Percentiles rank a stretch among this genome's conserved stretches.
phyloP scores from a whole-genome alignment of 2,888 invertebrate species.

The Tetragnatha montana region DNA sequence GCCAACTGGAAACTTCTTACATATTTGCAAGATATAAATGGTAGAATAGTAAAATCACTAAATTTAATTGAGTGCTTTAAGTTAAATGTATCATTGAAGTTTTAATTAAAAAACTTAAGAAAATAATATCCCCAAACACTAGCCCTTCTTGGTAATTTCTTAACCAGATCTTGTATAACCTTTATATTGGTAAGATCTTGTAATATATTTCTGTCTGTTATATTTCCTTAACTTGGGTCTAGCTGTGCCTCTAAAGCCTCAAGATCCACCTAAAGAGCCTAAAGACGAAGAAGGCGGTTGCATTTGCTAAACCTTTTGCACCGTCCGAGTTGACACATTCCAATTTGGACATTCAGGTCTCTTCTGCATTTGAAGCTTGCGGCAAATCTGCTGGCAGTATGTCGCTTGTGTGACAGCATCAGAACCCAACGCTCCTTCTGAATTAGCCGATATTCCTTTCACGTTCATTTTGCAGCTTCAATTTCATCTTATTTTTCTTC shows the following conservation, averaged over 20 bases:
- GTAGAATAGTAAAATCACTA: too few relatives aligned
- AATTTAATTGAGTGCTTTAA: too few relatives aligned
- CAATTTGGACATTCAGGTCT: slow-evolving; percentile 49
- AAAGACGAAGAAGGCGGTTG: slow-evolving; percentile 72
- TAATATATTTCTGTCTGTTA: background rate
- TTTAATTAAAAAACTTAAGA: too few relatives aligned
- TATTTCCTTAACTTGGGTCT: slow-evolving; percentile 56
- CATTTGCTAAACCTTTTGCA: slow-evolving; percentile 69
- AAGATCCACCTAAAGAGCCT: slow-evolving; percentile 70
- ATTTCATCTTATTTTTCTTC: background rate
- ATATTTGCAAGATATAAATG: too few relatives aligned
- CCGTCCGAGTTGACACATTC: background rate
- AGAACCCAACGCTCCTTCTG: slow-evolving; percentile 48
- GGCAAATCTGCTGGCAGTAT: slow-evolving; percentile 69
- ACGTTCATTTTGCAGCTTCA: slow-evolving; percentile 44
- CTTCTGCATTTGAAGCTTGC: slow-evolving; percentile 66
- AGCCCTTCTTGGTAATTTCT: too few relatives aligned
- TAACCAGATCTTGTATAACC: too few relatives aligned
- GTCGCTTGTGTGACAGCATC: slow-evolving; percentile 56
- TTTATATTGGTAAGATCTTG: too few relatives aligned
- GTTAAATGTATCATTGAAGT: too few relatives aligned
- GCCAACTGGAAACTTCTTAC: too few relatives aligned
- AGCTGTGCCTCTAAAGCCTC: slow-evolving; percentile 72
- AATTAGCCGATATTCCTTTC: slow-evolving; percentile 39
- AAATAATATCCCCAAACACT: too few relatives aligned